Conservation (phyloP, 1,140 invertebrate species). For the Venturia canescens region DNA sequence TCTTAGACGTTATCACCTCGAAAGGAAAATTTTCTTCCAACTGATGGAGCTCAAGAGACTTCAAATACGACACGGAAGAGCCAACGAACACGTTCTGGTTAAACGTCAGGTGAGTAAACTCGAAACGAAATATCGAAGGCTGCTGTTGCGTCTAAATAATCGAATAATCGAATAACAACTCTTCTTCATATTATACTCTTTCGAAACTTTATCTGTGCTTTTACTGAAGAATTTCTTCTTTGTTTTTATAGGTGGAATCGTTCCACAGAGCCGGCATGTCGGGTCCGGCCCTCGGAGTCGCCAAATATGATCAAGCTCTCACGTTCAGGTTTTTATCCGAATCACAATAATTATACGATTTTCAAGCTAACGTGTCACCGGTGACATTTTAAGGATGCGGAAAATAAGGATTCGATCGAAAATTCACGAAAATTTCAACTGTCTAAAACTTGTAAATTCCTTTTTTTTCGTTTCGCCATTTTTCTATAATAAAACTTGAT, state of each 20-base stretch:
- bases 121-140: constrained; percentile 1
- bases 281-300: constrained; percentile 72
- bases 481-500: too few relatives aligned
- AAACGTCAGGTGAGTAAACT: constrained; percentile 81
- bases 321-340: constrained; percentile 69
- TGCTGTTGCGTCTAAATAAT: too few relatives aligned
- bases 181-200: too few relatives aligned
- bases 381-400: too few relatives aligned
- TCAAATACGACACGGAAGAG: constrained; percentile 92
- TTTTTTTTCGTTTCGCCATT: too few relatives aligned
- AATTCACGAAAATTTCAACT: too few relatives aligned
- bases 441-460: too few relatives aligned
- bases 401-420: too few relatives aligned
- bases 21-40: constrained; percentile 96
- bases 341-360: too few relatives aligned
- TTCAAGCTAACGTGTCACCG: too few relatives aligned
- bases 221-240: neutral
- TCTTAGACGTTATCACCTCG: constrained; percentile 87
- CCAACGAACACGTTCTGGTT: constrained; percentile 93
- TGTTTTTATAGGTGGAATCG: constrained; percentile 67
- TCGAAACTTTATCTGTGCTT: too few relatives aligned
- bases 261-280: constrained; percentile 74
- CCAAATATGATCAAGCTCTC: constrained; percentile 72
- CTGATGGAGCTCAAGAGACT: constrained; percentile 93
- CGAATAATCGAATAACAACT: too few relatives aligned